These are phyloP conservation scores for Pemphredon lugubris DNA, from an alignment of 2,888 invertebrate genomes.

Conservation along the genomic window DNA sequence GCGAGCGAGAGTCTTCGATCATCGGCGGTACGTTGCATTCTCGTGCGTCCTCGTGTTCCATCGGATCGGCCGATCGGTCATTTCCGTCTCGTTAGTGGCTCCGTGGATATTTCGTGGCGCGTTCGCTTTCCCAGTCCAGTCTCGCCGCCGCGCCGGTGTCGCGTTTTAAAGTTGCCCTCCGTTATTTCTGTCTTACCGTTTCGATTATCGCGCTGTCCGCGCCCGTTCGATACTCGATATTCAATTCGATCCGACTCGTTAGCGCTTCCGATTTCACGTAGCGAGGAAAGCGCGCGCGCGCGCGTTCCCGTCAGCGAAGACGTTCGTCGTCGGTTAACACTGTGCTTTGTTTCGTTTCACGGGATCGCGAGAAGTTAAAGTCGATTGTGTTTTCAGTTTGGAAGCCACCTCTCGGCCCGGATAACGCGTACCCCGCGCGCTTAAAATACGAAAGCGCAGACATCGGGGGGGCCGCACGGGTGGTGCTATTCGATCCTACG, in stretches of 20 bases:
- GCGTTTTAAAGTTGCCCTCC: neutral
- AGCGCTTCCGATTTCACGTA: too few species aligned
- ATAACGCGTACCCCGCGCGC: constrained; percentile 23
- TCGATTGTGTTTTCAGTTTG: constrained; percentile 44
- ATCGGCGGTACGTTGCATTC: constrained; percentile 51
- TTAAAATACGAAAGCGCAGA: constrained; percentile 7
- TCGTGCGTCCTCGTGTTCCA: constrained; percentile 52
- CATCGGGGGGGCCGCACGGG: constrained; percentile 17
- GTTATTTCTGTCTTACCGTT: constrained; percentile 2
- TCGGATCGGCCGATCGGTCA: constrained; percentile 53
- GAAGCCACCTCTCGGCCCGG: constrained; percentile 24
- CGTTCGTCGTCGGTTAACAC: too few species aligned
- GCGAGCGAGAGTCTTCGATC: constrained; percentile 57
- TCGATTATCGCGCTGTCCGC: constrained; percentile 15
- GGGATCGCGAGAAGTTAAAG: too few species aligned
- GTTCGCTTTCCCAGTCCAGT: constrained; percentile 7
- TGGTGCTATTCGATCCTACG: constrained; percentile 23
- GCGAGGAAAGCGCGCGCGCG: constrained; percentile 33
- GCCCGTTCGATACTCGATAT: constrained; percentile 6
- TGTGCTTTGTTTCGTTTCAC: too few species aligned
- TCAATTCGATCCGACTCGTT: constrained; percentile 7
- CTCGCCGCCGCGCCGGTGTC: constrained; percentile 1
- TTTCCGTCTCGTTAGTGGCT: constrained; percentile 38
- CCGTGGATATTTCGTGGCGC: constrained; percentile 5
- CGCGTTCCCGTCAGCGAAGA: constrained; percentile 43